Conservation (phyloP, 2,797 vertebrate genomes). For the Semaprochilodus insignis region DNA sequence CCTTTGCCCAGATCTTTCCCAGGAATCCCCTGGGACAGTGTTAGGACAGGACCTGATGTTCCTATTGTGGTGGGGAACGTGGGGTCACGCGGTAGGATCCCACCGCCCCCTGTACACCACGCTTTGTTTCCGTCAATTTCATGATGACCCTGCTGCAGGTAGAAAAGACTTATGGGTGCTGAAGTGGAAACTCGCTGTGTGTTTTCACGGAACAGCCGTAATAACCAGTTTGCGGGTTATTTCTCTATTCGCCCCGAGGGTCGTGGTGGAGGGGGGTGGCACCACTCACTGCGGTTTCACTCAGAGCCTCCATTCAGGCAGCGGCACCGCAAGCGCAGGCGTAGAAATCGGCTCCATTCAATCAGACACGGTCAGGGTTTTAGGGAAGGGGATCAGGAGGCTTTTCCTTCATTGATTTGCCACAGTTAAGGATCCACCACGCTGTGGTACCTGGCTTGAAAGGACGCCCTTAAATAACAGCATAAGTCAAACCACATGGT, state of each 20-base stretch:
- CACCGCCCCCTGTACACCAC: slow-evolving; percentile 42
- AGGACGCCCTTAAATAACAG: slow-evolving; percentile 65
- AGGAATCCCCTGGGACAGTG: slow-evolving; percentile 78
- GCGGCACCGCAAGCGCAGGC: slow-evolving; percentile 66
- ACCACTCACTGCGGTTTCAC: slow-evolving; percentile 63
- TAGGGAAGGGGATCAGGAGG: slow-evolving; percentile 75
- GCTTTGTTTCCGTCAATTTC: slow-evolving; percentile 54
- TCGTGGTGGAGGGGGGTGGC: slow-evolving; percentile 52
- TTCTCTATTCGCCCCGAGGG: slow-evolving; percentile 56
- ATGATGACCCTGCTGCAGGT: slow-evolving; percentile 22
- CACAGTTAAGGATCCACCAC: slow-evolving; percentile 72
- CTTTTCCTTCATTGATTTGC: slow-evolving; percentile 80
- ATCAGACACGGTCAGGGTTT: slow-evolving; percentile 76
- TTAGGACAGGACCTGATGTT: slow-evolving; percentile 75
- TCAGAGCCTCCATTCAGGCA: slow-evolving; percentile 72
- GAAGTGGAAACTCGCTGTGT: slow-evolving; percentile 24
- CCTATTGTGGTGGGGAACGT: slow-evolving; percentile 55
- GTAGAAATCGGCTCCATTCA: slow-evolving; percentile 79
- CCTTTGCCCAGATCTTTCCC: slow-evolving; percentile 69
- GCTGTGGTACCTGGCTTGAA: slow-evolving; percentile 71
- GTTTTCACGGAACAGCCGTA: slow-evolving; percentile 37
- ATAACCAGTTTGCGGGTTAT: slow-evolving; percentile 58
- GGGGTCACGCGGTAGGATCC: slow-evolving; percentile 72
- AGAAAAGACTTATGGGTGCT: not conserved
- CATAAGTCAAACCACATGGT: slow-evolving; percentile 76